A percentile compares a stretch with the other conserved stretches of the same genome.
phyloP scores from a whole-genome alignment of 2,888 invertebrate genomes.

The Antheraea yamamai region DNA sequence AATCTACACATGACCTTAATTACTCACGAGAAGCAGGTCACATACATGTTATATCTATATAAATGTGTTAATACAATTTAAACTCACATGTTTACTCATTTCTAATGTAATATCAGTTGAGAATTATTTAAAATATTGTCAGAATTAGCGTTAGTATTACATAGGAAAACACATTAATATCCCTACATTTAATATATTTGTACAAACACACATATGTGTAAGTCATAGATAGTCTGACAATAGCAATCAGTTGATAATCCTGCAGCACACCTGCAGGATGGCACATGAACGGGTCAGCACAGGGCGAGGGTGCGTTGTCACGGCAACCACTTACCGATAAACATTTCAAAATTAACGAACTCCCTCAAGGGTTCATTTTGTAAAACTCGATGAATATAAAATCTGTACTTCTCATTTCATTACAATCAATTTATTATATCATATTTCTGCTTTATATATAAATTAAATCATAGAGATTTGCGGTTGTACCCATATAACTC shows the following conservation, averaged over 20 bases:
- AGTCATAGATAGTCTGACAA: conserved; percentile 39
- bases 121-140: not conserved
- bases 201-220: not conserved
- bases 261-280: conserved; percentile 68
- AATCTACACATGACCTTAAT: too few species aligned
- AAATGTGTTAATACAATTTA: too few species aligned
- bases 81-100: too few species aligned
- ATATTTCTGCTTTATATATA: too few species aligned
- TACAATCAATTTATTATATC: not conserved
- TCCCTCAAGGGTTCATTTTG: conserved; percentile 10
- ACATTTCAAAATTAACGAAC: conserved; percentile 60
- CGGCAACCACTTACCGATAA: conserved; percentile 61
- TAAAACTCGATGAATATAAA: not conserved
- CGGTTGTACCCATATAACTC: too few species aligned
- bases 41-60: too few species aligned
- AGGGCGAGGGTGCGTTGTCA: conserved; percentile 53
- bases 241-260: conserved; percentile 78
- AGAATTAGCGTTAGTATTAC: not conserved
- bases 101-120: too few species aligned
- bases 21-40: too few species aligned
- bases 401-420: not conserved
- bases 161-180: not conserved
- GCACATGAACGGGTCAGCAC: conserved; percentile 33
- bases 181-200: not conserved
- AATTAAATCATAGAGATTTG: too few species aligned